phyloP scores from a whole-genome alignment of 2,113 vertebrate species.

The Antechinus flavipes region DNA sequence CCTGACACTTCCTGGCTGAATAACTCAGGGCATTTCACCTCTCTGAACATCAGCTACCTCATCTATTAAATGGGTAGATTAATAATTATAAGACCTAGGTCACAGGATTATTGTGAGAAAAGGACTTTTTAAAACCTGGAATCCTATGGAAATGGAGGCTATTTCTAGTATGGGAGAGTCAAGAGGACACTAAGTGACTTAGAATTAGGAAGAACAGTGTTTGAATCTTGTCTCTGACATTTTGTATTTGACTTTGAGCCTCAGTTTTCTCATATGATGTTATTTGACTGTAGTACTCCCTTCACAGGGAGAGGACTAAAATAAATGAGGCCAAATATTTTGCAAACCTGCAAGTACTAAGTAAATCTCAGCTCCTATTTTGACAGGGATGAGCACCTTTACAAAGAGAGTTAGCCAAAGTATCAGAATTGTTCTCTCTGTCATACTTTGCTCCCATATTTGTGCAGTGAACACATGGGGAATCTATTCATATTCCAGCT shows the following conservation, averaged over 20 bases:
- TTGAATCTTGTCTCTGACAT: neutral
- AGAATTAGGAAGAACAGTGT: neutral
- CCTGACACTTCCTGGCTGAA: neutral
- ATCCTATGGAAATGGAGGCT: neutral
- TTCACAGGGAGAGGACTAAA: neutral
- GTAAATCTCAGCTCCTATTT: neutral
- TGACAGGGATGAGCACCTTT: neutral
- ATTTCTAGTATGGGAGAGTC: neutral
- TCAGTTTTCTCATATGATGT: neutral
- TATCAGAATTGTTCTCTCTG: neutral
- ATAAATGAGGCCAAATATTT: neutral
- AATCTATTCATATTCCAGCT: neutral
- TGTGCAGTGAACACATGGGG: neutral
- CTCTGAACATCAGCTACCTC: neutral
- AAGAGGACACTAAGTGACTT: neutral
- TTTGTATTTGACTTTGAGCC: neutral
- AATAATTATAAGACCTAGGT: neutral
- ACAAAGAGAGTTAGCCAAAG: neutral
- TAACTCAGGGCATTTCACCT: neutral
- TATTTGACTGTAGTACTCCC: neutral
- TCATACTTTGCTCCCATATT: neutral
- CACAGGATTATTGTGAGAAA: neutral
- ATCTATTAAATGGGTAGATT: neutral
- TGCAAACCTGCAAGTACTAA: neutral
- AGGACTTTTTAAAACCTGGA: neutral